Conservation (phyloP, 2,113 vertebrate genomes). For the Neofelis nebulosa region DNA sequence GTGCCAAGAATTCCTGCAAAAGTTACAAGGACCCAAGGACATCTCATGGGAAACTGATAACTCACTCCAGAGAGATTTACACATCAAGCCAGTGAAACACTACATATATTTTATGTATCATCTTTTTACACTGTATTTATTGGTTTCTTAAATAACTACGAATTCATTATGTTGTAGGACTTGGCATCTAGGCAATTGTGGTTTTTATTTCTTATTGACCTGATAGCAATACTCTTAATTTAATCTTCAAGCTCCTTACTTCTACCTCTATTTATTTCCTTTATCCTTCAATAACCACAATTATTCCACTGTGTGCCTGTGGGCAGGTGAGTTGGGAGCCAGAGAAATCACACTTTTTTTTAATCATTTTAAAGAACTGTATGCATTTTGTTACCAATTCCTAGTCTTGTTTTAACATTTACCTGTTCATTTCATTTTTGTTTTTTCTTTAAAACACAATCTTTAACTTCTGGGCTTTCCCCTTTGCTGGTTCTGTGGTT, state of each 20-base stretch:
- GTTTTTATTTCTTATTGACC: not conserved
- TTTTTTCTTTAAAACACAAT: constrained; percentile 45
- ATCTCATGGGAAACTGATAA: not conserved
- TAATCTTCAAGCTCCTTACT: not conserved
- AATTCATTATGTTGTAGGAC: not conserved
- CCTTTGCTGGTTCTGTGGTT: not conserved
- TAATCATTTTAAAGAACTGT: constrained; percentile 35
- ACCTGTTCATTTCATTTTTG: constrained; percentile 46
- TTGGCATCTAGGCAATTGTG: not conserved
- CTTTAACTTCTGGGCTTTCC: constrained; percentile 37
- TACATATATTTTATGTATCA: not conserved
- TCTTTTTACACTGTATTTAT: not conserved
- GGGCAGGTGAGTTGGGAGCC: not conserved
- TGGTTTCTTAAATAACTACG: not conserved
- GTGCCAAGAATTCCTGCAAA: not conserved
- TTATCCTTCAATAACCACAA: not conserved
- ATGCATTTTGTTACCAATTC: constrained; percentile 39
- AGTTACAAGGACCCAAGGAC: not conserved
- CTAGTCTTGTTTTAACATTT: constrained; percentile 42
- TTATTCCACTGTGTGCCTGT: not conserved
- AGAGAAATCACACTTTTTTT: not conserved
- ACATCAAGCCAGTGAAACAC: not conserved
- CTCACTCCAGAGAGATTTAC: not conserved
- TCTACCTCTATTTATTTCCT: not conserved
- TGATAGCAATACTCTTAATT: not conserved